Evolutionary conservation across 1,140 invertebrate genomes (phyloP), one percentile per base, ranked within the genome.

Genomic region (Battus philenor): DNA sequence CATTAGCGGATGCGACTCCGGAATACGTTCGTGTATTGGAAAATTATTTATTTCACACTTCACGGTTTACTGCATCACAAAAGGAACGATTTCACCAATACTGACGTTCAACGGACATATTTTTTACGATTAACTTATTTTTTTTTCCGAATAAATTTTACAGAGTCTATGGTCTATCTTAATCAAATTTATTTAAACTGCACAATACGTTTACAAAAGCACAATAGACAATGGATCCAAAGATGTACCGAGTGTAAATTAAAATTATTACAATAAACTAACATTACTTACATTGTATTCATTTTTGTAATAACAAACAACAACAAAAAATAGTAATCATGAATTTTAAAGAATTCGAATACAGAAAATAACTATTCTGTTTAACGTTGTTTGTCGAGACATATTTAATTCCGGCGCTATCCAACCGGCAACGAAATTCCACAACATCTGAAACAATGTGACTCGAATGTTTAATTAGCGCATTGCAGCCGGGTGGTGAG

Each of bases 381-480:
- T 39, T 39, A 39, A 39, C 22, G 36, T 26, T 39, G 36, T 39
- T 39, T 39, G 36, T 39, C 36, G 36, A 26, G 36, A 39, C 36
- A 39, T 39, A 69, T 67, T 69, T 69, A 69, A 70, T 70, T 59
- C 58, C 50, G 34, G 56, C 44, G 64, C 64, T 61, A 69, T 65
- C 58, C 50, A 43, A 57, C 50, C 58, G 64, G 66, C 59, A 65
- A 68, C 57, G 66, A 73, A 73, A 63, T 70, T 54, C 67, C 66
- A 66, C 73, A 67, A 68, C 68, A 74, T 68, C 62, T 67, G 63
- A 75, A 74, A 81, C 77, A 81, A 81, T 81, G 74, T 78, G 64
- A 64, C 77, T 78, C 68, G 69, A 78, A 79, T 76, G 76, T 76
- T 77, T 80, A 80, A 80, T 80, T 80, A 80, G 73, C 70, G 64